Base-by-base conservation (phyloP, 2,797 vertebrate species). In the Odontamblyopus lacepedii region DNA sequence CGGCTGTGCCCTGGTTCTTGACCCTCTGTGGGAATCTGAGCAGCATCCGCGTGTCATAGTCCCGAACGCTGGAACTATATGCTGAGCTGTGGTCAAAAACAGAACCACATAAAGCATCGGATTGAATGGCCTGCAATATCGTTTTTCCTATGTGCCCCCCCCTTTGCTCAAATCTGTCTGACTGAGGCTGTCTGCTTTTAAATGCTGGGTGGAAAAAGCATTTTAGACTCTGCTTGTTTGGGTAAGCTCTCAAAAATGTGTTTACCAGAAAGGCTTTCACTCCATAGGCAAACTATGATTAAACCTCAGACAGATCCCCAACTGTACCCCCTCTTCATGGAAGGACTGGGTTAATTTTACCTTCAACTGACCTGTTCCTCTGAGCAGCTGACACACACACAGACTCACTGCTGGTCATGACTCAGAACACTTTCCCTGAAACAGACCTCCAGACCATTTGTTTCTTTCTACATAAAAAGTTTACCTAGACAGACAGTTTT, bases 401-500 rank as follows among this genome's bases (percentile, higher is more conserved):
- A 72, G 83, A 78, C 79, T 82, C 83, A 30, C 83, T 78, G 79
- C 41, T 15, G 63, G 75, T 86, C 87, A 85, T 81, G 79, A 73
- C 79, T 81, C 67, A 76, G 4, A 77, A 70, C 63, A 55, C 9
- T 56, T 12, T 67, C 62, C 62, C 41, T 78, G 30, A 48, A 48
- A 48, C 44, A 48, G 44, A 48, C 44, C 11, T 15, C 44, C 44
- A 48, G 16, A 5, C 44, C 44, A 48, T 16, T 48, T 0, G 3
- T 19, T 15, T n/a, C 18, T 57, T 23, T 16, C 35, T 65, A 76
- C 53, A 73, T 61, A 12, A 19, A 19, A 50, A 61, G 61, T 44
- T 32, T 95, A 98, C 98, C 98, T 99, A 85, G 98, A 96, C 88
- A 99, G 89, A 81, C 98, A 99, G 92, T 99, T 99, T 80, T 99